Evolutionary conservation across 2,797 vertebrate species (phyloP), one percentile per base, ranked within the genome.

Genomic region (Gephyroberyx darwinii): DNA sequence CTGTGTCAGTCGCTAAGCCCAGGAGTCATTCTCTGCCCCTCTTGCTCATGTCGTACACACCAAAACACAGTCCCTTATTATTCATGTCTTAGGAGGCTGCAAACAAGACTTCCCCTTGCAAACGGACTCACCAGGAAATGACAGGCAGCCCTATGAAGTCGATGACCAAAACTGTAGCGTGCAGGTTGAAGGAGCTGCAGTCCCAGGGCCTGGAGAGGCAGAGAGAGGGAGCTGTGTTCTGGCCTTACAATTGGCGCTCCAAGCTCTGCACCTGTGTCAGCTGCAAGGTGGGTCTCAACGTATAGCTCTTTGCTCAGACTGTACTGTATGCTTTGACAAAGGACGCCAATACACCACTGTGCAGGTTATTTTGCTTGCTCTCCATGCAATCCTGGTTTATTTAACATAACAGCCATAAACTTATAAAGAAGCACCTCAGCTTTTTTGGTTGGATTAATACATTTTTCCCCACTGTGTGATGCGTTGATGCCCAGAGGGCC

Each of bases 161-260:
- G 30, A 26, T 20, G 2, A 69, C 33, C 16, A 75, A 78, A 53
- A 50, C 59, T 7, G 70, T 1, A 5, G 19, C 8, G 31, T 98
- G 97, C 89, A 94, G 65, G 84, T 90, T 98, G 78, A 89, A 89
- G 73, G 93, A 93, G 71, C 93, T 97, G 81, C 89, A 93, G 84
- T 88, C 73, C 20, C 91, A 80, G 59, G 89, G 61, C 0, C 79
- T 58, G 57, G 45, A 92, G 5, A 91, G 91, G 89, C 71, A 9
- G 10, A 92, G 89, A 52, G 89, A 90, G 52, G 92, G 92, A 47
- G 96, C 96, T 0, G 96, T 96, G 77, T 99, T 96, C 85, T 99
- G 96, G 97, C 96, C 96, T 1, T 92, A 88, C 2, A 91, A 91
- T 82, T 99, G 96, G 97, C 94, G 96, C 37, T 91, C 92, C 61